These are phyloP conservation scores for Eupithecia insigniata DNA, from an alignment of 2,888 invertebrate genomes.

Conservation along the genomic window DNA sequence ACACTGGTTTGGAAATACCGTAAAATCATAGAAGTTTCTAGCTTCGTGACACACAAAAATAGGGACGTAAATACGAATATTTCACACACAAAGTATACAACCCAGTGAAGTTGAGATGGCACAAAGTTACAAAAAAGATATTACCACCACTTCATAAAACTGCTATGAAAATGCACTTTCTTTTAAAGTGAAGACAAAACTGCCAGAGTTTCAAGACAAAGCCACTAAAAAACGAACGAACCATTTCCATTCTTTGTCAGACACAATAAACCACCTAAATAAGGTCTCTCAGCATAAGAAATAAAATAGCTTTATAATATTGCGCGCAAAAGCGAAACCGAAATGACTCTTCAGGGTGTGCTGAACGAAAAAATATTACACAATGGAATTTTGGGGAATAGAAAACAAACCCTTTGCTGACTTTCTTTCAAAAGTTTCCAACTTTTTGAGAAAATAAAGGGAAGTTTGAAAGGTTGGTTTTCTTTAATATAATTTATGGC, in stretches of 20 bases:
- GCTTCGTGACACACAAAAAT: neutral
- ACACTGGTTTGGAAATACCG: neutral
- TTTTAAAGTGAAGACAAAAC: slow-evolving; percentile 29
- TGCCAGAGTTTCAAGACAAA: slow-evolving; percentile 14
- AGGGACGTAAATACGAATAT: neutral
- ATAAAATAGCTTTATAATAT: slow-evolving; percentile 61
- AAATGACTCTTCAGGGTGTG: slow-evolving; percentile 71
- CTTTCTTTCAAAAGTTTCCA: slow-evolving; percentile 44
- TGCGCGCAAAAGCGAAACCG: slow-evolving; percentile 63
- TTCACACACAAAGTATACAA: neutral
- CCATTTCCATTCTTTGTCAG: slow-evolving; percentile 47
- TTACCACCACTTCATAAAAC: neutral
- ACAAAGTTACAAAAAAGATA: neutral
- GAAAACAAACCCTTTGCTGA: slow-evolving; percentile 57
- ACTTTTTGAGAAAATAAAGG: slow-evolving; percentile 31
- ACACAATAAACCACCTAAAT: slow-evolving; percentile 54
- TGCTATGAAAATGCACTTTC: slow-evolving; percentile 12
- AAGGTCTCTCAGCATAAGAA: slow-evolving; percentile 55
- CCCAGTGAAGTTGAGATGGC: neutral
- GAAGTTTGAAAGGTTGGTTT: slow-evolving; percentile 21
- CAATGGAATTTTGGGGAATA: slow-evolving; percentile 65
- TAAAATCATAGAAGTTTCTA: neutral
- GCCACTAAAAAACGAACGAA: slow-evolving; percentile 40
- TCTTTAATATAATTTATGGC: slow-evolving; percentile 20
- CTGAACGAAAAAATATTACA: slow-evolving; percentile 69